These are phyloP conservation scores for Heterocephalus glaber DNA, from an alignment of 2,113 vertebrate genomes.

Conservation along the genomic window DNA sequence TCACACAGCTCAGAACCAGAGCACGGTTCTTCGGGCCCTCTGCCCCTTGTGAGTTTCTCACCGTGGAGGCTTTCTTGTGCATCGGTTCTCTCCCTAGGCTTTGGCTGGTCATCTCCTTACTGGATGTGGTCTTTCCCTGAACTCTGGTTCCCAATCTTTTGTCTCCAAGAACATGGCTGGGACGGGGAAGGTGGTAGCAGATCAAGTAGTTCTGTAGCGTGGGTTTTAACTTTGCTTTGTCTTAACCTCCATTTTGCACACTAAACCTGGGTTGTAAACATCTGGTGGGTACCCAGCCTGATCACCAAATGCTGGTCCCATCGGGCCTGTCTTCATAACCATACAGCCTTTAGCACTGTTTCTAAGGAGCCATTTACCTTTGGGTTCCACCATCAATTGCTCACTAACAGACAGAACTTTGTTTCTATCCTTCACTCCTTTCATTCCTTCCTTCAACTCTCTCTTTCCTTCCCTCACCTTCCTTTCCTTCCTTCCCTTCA, in stretches of 20 bases:
- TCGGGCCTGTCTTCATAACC: background rate
- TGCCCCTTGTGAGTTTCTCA: background rate
- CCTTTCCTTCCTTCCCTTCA: background rate
- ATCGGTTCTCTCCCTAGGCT: background rate
- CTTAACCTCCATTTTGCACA: background rate
- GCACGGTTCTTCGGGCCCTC: rapidly evolving
- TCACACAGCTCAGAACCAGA: background rate
- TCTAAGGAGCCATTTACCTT: background rate
- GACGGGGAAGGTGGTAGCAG: background rate
- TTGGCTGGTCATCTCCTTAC: background rate
- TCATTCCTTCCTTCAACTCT: background rate
- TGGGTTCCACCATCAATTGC: background rate
- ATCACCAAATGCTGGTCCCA: too few relatives aligned
- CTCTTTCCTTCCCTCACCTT: background rate
- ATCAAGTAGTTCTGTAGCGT: background rate
- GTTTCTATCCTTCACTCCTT: background rate
- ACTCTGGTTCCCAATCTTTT: background rate
- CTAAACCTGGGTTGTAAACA: background rate
- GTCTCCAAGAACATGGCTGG: background rate
- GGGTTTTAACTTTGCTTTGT: too few relatives aligned
- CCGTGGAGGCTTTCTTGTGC: background rate
- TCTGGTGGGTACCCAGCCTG: background rate
- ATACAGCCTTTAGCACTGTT: background rate
- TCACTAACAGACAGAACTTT: background rate
- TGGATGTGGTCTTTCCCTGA: background rate